A percentile compares a stretch with the other conserved stretches of the same genome.
Conservation (phyloP, 2,888 invertebrate species). For the Meteorus cinctellus region DNA sequence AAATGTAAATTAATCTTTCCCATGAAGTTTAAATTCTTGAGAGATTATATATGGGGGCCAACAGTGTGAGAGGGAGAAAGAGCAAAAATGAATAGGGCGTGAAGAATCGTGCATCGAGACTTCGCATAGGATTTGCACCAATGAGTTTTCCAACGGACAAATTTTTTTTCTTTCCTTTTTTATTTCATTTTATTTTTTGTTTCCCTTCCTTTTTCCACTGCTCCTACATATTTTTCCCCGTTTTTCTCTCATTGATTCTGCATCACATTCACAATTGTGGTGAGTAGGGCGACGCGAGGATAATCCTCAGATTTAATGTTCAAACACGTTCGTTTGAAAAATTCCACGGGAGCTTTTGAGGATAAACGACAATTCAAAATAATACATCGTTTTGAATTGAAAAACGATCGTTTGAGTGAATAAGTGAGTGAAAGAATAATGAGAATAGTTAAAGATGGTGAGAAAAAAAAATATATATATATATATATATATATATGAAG, state of each 20-base stretch:
- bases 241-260: constrained; percentile 1
- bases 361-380: constrained; percentile 7
- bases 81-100: constrained; percentile 10
- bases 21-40: constrained; percentile 32
- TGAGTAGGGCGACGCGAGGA: constrained; percentile 21
- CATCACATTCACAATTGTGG: constrained; percentile 2
- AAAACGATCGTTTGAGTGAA: constrained; percentile 17
- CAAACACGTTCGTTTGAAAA: constrained; percentile 48
- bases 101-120: constrained; percentile 23
- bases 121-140: constrained; percentile 24
- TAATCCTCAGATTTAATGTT: constrained; percentile 50
- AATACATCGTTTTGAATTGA: background rate
- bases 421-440: constrained; percentile 3
- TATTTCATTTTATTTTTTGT: background rate
- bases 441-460: background rate
- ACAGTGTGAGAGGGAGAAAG: background rate
- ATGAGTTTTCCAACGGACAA: constrained; percentile 23
- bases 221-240: background rate
- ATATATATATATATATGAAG: background rate
- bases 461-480: constrained; percentile 19
- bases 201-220: constrained; percentile 32
- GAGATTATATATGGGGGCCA: background rate
- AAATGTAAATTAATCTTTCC: constrained; percentile 36
- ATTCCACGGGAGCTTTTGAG: constrained; percentile 43
- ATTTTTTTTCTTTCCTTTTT: constrained; percentile 33